A percentile compares a stretch with the other conserved stretches of the same genome.
These are phyloP conservation scores for Atrina japonica DNA, from an alignment of 2,888 invertebrate species.

Conservation along the genomic window DNA sequence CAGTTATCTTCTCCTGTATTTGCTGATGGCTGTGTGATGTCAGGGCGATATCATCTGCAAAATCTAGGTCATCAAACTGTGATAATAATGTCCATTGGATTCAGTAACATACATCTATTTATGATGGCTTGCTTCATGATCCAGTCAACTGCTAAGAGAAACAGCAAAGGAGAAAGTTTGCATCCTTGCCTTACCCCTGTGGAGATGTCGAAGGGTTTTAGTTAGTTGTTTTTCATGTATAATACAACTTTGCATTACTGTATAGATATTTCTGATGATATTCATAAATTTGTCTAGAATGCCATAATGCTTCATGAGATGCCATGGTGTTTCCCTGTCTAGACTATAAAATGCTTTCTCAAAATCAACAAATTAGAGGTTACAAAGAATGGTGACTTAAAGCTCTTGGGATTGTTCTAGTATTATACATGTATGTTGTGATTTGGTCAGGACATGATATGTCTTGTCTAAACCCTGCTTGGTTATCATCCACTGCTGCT, in stretches of 20 bases:
- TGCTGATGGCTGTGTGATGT: conserved; percentile 13
- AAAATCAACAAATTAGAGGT: conserved; percentile 40
- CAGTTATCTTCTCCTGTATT: background rate
- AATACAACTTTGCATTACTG: background rate
- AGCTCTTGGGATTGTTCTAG: conserved; percentile 44
- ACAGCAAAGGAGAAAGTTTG: conserved; percentile 23
- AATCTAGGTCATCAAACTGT: conserved; percentile 23
- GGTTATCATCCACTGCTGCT: conserved; percentile 27
- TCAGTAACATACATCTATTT: conserved; percentile 1
- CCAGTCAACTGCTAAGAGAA: conserved; percentile 28
- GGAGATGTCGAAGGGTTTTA: conserved; percentile 20
- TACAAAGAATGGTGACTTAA: conserved; percentile 37
- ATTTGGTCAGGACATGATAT: conserved; percentile 42
- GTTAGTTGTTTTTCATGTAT: conserved; percentile 28
- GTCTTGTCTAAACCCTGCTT: conserved; percentile 44
- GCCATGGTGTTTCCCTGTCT: conserved; percentile 39
- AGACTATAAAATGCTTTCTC: conserved; percentile 49
- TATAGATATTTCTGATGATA: conserved; percentile 12
- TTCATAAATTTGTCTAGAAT: conserved; percentile 23
- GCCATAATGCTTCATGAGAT: conserved; percentile 25
- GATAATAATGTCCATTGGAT: conserved; percentile 18
- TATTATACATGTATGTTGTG: conserved; percentile 32
- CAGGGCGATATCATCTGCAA: conserved; percentile 17
- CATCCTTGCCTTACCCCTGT: conserved; percentile 29
- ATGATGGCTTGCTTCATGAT: conserved; percentile 17